These are phyloP conservation scores for Deilephila elpenor DNA, from an alignment of 2,888 invertebrate genomes.

Conservation along the genomic window DNA sequence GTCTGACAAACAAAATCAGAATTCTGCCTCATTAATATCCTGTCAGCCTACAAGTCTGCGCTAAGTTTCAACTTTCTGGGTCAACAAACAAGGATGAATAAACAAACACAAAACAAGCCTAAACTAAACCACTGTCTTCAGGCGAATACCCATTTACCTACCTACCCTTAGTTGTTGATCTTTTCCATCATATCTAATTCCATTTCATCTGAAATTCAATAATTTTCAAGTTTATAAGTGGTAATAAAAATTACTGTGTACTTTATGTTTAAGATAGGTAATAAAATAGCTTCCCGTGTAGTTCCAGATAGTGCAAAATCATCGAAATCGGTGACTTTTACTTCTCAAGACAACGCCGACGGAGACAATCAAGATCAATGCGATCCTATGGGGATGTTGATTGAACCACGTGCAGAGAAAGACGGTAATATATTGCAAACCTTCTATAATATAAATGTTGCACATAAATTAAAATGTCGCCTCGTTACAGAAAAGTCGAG, in stretches of 20 bases:
- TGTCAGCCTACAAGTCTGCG: constrained; percentile 36
- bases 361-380: constrained; percentile 42
- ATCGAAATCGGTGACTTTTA: constrained; percentile 75
- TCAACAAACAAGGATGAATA: constrained; percentile 38
- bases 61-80: constrained; percentile 41
- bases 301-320: constrained; percentile 61
- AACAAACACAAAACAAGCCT: constrained; percentile 32
- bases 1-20: constrained; percentile 38
- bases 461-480: neutral
- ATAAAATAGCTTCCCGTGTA: constrained; percentile 40
- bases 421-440: constrained; percentile 35
- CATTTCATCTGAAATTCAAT: neutral
- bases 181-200: neutral
- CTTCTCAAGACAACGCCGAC: constrained; percentile 56
- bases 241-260: neutral
- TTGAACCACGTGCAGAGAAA: constrained; percentile 53
- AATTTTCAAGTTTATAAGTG: neutral
- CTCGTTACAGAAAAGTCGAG: constrained; percentile 39
- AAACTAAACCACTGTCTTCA: constrained; percentile 4
- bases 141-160: neutral
- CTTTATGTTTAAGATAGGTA: neutral
- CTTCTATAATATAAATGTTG: neutral
- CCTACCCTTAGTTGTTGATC: neutral
- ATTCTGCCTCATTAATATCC: constrained; percentile 38
- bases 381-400: constrained; percentile 56